phyloP scores from a whole-genome alignment of 2,113 vertebrate genomes.

The Poeciliopsis turrubarensis region DNA sequence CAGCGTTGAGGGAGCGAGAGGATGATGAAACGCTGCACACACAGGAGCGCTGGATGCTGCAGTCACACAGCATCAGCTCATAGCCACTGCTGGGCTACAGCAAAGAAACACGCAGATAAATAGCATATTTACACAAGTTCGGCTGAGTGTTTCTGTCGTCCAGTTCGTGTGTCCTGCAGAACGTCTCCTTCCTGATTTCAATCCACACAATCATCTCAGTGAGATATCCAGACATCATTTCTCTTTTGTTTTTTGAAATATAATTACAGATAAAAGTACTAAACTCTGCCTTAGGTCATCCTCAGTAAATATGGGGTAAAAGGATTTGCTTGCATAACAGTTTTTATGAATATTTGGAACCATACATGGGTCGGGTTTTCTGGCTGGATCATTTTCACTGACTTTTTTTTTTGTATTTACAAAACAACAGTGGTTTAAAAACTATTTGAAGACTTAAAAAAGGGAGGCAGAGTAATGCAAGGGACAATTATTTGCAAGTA shows the following conservation, averaged over 20 bases:
- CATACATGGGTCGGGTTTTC: neutral
- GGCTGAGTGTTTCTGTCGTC: neutral
- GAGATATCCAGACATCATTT: neutral
- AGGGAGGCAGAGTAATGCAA: neutral
- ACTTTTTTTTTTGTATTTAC: no score
- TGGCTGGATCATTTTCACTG: neutral
- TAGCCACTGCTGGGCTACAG: constrained; percentile 5
- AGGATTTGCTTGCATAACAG: neutral
- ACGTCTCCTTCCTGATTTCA: neutral
- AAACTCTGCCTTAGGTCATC: neutral
- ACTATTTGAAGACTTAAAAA: neutral
- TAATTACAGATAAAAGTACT: constrained; percentile 1
- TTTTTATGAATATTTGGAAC: neutral
- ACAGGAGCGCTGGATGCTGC: constrained; percentile 4
- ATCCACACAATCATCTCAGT: neutral
- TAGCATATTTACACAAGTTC: neutral
- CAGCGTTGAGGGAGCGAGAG: constrained; percentile 16
- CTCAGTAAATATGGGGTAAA: neutral
- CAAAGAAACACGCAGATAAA: neutral
- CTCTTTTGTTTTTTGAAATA: neutral
- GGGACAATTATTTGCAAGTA: neutral
- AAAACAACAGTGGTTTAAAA: no score
- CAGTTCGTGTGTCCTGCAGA: neutral
- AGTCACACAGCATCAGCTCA: neutral
- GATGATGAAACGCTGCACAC: constrained; percentile 12